Evolutionary conservation across 1,140 invertebrate genomes (phyloP).

Genomic region (Sitophilus oryzae): DNA sequence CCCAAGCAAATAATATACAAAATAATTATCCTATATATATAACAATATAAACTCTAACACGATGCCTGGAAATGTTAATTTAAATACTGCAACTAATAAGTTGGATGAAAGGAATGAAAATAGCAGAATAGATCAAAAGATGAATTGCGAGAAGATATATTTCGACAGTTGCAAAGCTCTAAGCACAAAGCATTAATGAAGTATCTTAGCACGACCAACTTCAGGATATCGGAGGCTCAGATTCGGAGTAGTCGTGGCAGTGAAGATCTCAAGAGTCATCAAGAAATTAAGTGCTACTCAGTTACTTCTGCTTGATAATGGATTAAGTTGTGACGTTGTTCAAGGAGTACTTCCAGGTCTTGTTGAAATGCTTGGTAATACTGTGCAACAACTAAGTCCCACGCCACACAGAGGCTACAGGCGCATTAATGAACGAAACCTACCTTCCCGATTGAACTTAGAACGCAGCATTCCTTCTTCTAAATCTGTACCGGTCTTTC

Average conservation of each 20-base stretch:
- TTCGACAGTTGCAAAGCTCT: slow-evolving; percentile 31
- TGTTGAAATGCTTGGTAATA: slow-evolving; percentile 87
- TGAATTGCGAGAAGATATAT: slow-evolving; percentile 31
- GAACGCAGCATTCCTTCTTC: slow-evolving; percentile 70
- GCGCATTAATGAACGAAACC: slow-evolving; percentile 82
- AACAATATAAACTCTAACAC: slow-evolving; percentile 1
- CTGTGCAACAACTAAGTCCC: slow-evolving; percentile 85
- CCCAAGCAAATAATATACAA: slow-evolving; percentile 11
- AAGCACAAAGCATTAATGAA: slow-evolving; percentile 38
- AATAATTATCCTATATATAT: background rate
- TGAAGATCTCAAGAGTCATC: slow-evolving; percentile 29
- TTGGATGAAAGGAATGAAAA: slow-evolving; percentile 24
- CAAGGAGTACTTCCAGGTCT: too few relatives aligned
- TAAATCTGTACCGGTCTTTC: slow-evolving; percentile 86
- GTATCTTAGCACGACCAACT: slow-evolving; percentile 37
- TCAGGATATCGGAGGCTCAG: too few relatives aligned
- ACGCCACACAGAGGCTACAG: slow-evolving; percentile 75
- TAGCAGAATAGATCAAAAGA: slow-evolving; percentile 15
- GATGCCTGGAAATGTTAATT: slow-evolving; percentile 4
- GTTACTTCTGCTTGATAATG: too few relatives aligned
- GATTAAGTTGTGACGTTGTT: too few relatives aligned
- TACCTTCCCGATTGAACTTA: slow-evolving; percentile 64
- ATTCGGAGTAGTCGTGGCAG: slow-evolving; percentile 29
- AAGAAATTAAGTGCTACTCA: too few relatives aligned
- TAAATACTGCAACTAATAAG: slow-evolving; percentile 25